phyloP scores from a whole-genome alignment of 2,113 vertebrate species.

The Proteles cristata region DNA sequence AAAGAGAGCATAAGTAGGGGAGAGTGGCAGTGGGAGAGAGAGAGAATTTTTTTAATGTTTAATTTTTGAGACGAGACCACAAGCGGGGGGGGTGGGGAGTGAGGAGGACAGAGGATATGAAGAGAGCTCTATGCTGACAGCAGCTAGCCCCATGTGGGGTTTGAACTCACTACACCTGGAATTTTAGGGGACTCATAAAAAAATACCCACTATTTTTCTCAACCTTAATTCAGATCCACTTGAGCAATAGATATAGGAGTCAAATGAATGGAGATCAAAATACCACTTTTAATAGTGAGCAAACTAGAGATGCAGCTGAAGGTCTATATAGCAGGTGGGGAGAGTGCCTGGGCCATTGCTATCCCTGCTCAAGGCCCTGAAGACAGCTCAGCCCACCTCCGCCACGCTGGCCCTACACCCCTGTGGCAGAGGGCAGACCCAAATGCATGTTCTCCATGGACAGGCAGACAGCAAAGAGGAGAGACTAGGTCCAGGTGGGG shows the following conservation, averaged over 20 bases:
- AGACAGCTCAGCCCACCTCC: neutral
- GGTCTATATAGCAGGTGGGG: no score
- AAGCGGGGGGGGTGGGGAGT: no score
- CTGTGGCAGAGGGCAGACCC: neutral
- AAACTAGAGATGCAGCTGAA: neutral
- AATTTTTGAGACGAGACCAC: no score
- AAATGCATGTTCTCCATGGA: neutral
- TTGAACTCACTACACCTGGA: neutral
- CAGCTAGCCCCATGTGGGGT: no score
- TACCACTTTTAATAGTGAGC: neutral
- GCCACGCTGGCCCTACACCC: neutral
- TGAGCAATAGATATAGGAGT: neutral
- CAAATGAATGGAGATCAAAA: neutral
- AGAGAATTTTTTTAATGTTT: no score
- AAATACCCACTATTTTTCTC: neutral
- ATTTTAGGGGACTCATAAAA: neutral
- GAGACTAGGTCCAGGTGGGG: neutral
- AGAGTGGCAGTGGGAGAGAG: no score
- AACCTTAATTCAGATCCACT: neutral
- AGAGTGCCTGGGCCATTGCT: neutral
- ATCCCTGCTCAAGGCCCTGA: neutral
- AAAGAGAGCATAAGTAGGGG: no score
- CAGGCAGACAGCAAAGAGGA: neutral
- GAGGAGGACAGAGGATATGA: no score
- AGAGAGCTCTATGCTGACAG: no score